Percentiles rank a stretch among this genome's conserved stretches.
Conservation (phyloP, 2,888 invertebrate species). For the Erebia epiphron region DNA sequence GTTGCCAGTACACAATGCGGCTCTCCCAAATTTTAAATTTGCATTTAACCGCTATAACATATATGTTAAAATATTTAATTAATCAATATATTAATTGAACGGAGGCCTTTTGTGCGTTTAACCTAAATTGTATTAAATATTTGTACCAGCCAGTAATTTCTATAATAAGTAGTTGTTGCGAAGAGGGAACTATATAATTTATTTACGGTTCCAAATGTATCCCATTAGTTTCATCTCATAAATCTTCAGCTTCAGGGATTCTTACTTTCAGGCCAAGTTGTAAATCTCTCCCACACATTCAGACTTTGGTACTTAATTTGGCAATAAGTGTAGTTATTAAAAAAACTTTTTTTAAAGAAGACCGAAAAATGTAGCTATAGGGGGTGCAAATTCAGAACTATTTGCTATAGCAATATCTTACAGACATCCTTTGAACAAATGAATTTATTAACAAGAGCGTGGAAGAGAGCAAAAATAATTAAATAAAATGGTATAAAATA, state of each 20-base stretch:
- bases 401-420: too few species aligned
- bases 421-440: too few species aligned
- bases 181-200: too few species aligned
- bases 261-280: conserved; percentile 1
- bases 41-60: conserved; percentile 18
- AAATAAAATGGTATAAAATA: too few species aligned
- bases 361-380: too few species aligned
- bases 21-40: conserved; percentile 27
- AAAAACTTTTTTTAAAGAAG: neutral
- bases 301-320: neutral
- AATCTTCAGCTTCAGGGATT: neutral
- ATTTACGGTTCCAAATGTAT: neutral
- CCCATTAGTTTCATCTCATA: conserved; percentile 3
- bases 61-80: conserved; percentile 25
- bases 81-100: conserved; percentile 14
- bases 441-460: too few species aligned
- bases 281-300: neutral
- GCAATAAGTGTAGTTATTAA: neutral
- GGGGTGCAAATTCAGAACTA: too few species aligned
- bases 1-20: conserved; percentile 27
- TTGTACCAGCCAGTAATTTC: neutral
- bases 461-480: too few species aligned
- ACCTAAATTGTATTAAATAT: conserved; percentile 13
- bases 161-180: neutral
- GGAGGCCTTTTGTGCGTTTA: conserved; percentile 1